Conservation (phyloP, 2,888 invertebrate species). For the Diachrysia chrysitis region DNA sequence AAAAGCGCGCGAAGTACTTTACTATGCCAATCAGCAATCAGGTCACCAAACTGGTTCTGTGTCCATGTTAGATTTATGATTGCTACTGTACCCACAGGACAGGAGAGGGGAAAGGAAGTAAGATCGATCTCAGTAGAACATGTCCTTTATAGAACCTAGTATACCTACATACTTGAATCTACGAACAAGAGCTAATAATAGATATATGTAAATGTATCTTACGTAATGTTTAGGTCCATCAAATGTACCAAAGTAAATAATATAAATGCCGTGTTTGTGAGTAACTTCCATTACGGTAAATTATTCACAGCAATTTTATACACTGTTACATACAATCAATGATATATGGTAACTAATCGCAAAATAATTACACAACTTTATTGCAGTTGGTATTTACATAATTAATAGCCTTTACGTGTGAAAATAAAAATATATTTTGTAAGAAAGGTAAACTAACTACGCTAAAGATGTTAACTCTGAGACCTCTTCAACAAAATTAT, state of each 20-base stretch:
- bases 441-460: constrained; percentile 2
- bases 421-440: constrained; percentile 17
- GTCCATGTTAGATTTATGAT: constrained; percentile 5
- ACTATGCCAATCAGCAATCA: not conserved
- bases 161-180: constrained; percentile 4
- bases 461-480: constrained; percentile 12
- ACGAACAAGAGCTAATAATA: not conserved
- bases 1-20: not conserved
- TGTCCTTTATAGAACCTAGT: constrained; percentile 6
- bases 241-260: constrained; percentile 29
- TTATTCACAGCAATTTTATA: constrained; percentile 54
- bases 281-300: constrained; percentile 40
- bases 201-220: constrained; percentile 12
- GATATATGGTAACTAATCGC: constrained; percentile 44
- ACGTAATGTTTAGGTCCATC: constrained; percentile 31
- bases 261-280: constrained; percentile 35
- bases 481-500: constrained; percentile 20
- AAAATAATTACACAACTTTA: constrained; percentile 45
- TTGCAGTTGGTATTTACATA: constrained; percentile 32
- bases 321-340: constrained; percentile 30
- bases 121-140: not conserved
- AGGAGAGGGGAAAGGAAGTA: not conserved
- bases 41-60: not conserved
- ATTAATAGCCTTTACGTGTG: constrained; percentile 21
- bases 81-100: not conserved